Conservation (phyloP, 2,888 invertebrate genomes). For the Siphlonurus alternatus region DNA sequence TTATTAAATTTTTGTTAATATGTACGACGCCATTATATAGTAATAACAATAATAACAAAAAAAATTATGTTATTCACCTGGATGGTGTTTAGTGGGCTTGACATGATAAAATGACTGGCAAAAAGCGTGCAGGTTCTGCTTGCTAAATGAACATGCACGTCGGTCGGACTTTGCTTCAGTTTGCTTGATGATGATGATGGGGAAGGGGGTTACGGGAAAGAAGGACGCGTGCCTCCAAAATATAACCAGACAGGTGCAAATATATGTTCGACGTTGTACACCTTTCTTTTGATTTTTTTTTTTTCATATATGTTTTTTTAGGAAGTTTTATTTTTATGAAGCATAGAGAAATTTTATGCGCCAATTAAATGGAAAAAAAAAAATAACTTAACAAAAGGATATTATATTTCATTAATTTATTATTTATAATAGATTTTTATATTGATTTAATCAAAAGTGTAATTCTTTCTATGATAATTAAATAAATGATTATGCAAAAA, state of each 20-base stretch:
- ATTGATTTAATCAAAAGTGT: not conserved
- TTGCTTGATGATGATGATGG: too few species aligned
- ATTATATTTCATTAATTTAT: too few species aligned
- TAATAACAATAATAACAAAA: too few species aligned
- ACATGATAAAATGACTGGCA: not conserved
- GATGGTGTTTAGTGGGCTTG: not conserved
- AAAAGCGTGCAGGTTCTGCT: not conserved
- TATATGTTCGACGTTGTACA: too few species aligned
- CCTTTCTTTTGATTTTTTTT: not conserved
- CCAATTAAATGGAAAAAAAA: not conserved
- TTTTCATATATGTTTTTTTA: too few species aligned
- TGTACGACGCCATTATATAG: too few species aligned
- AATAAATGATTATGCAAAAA: not conserved
- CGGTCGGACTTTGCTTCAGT: too few species aligned
- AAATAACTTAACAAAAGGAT: too few species aligned
- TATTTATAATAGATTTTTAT: not conserved
- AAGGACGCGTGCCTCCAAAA: not conserved
- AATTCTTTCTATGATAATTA: not conserved
- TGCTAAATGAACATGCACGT: not conserved
- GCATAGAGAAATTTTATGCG: not conserved
- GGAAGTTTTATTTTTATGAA: not conserved
- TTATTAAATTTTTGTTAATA: too few species aligned
- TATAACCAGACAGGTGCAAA: not conserved
- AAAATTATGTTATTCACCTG: not conserved
- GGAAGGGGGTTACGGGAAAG: not conserved